Conservation (phyloP, 1,140 invertebrate species). For the Orchesella cincta region DNA sequence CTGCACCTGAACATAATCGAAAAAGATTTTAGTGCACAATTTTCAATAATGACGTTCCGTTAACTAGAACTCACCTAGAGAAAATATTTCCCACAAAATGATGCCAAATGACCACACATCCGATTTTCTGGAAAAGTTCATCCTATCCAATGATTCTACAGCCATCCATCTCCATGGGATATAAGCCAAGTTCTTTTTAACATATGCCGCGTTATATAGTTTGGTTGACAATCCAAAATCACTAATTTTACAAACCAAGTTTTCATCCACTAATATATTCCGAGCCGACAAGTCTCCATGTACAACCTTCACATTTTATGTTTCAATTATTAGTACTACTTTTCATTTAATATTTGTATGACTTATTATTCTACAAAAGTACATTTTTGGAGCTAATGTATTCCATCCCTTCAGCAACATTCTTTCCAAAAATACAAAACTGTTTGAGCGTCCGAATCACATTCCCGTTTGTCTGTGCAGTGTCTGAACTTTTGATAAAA, state of each 20-base stretch:
- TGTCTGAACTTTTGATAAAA: no score
- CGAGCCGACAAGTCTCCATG: conserved; percentile 35
- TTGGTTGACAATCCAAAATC: conserved; percentile 43
- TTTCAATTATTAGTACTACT: no score
- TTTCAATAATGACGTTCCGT: no score
- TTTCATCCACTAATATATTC: conserved; percentile 32
- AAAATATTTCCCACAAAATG: conserved; percentile 58
- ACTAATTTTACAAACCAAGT: conserved; percentile 32
- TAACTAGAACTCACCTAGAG: conserved; percentile 56
- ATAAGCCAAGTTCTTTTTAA: not conserved
- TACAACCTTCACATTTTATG: no score
- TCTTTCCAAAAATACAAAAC: conserved; percentile 9
- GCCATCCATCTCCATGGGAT: conserved; percentile 61
- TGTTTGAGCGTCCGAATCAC: not conserved
- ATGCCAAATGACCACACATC: conserved; percentile 60
- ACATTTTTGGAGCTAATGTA: conserved; percentile 39
- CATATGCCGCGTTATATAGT: conserved; percentile 31
- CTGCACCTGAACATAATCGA: no score
- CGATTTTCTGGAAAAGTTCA: conserved; percentile 57
- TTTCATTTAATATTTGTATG: no score
- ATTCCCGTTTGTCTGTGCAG: not conserved
- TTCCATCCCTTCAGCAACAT: conserved; percentile 44
- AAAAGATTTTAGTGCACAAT: no score
- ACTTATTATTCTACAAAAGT: no score
- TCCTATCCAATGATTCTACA: conserved; percentile 57